These are phyloP conservation scores for Galerucella pusilla DNA, from an alignment of 2,888 invertebrate genomes.

Conservation along the genomic window DNA sequence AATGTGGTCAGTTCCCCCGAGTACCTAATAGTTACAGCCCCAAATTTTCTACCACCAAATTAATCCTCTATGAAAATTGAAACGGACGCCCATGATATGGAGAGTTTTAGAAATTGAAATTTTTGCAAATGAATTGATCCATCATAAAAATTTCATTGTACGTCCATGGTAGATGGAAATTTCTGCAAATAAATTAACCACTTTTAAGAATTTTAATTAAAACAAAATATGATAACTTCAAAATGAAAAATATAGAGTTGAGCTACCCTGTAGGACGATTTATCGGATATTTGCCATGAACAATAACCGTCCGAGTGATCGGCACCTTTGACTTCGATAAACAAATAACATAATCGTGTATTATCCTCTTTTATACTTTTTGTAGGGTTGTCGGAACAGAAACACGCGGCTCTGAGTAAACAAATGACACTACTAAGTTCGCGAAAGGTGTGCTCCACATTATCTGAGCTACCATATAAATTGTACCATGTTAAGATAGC, in stretches of 20 bases:
- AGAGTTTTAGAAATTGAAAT: no score
- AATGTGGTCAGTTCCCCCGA: no score
- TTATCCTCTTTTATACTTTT: conserved; percentile 29
- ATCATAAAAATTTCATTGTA: no score
- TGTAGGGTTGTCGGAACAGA: conserved; percentile 30
- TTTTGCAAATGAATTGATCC: no score
- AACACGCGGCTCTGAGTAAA: conserved; percentile 37
- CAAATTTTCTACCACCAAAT: no score
- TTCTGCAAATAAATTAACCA: no score
- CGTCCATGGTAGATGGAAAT: no score
- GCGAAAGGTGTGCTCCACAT: conserved; percentile 47
- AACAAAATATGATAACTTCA: no score
- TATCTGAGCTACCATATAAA: conserved; percentile 58
- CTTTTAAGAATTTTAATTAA: no score
- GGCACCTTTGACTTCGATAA: conserved; percentile 33
- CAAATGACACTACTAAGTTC: conserved; percentile 29
- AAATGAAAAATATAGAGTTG: background rate
- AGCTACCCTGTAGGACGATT: background rate
- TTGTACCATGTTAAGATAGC: conserved; percentile 54
- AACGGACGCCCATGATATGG: no score
- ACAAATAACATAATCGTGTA: conserved; percentile 33
- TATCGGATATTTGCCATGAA: conserved; percentile 17
- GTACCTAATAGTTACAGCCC: no score
- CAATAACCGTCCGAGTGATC: conserved; percentile 31
- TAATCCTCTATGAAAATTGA: no score